Evolutionary conservation across 1,140 invertebrate species (phyloP), one percentile per base, ranked within the genome.

Genomic region (Drosophila arizonae): DNA sequence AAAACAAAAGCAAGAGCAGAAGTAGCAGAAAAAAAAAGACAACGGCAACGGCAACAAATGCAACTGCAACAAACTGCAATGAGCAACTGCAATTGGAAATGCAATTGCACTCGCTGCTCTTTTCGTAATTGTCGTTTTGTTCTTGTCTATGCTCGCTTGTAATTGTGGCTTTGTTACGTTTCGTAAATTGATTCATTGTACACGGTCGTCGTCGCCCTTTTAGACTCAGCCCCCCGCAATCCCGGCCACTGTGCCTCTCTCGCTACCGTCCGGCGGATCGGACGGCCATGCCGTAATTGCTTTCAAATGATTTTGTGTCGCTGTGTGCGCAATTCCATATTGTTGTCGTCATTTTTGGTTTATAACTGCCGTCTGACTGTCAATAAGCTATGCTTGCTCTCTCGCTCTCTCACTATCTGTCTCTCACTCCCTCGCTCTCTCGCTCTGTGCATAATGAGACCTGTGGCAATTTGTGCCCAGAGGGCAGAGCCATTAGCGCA

Each of bases 141-240:
- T 72, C 62, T 66, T 72, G 72, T 61, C 60, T 45, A 26, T 57
- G 64, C 55, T 46, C 28, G 64, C 76, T 72, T 88, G 84, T 88
- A 88, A 88, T 87, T 87, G 84, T 72, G 77, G 79, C 84, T 87
- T 87, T 87, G 84, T 87, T 87, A 88, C 84, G 84, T 87, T 77
- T 81, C 79, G 84, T 87, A 87, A 87, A 87, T 87, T 87, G 84
- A 87, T 87, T 87, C 84, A 87, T 87, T 87, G 82, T 86, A 78
- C 72, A 76, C 76, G 72, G 68, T 73, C 81, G 77, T 52, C 75
- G 77, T 52, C 71, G 52, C 41, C n/a, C 56, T 13, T 15, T 21
- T 26, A 17, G 15, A 3, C 15, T 54, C 28, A 46, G 46, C 46
- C 57, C 60, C 68, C 43, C 2, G 33, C 2, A 10, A 1, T 6